Evolutionary conservation across 2,888 invertebrate genomes (phyloP).

Genomic region (Aleiodes testaceus): DNA sequence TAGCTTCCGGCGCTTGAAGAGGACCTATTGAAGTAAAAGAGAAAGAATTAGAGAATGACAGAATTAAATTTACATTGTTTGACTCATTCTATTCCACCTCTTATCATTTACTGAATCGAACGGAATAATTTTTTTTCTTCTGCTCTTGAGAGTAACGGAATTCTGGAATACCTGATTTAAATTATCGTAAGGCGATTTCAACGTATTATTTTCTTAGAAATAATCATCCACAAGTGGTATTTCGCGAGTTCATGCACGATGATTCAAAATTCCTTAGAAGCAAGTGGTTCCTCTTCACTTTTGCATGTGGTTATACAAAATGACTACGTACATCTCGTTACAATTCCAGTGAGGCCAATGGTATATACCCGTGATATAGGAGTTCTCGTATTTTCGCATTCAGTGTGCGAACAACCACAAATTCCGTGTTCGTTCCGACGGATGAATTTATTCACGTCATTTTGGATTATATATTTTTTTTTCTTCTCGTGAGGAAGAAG

Average conservation of each 20-base stretch:
- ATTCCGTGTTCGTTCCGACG: conserved; percentile 33
- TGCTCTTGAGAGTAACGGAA: too few species aligned
- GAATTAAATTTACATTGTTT: too few species aligned
- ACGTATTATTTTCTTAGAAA: too few species aligned
- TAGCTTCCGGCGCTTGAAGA: too few species aligned
- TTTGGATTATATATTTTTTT: conserved; percentile 24
- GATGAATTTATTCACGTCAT: conserved; percentile 49
- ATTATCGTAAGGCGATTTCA: too few species aligned
- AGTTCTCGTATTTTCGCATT: conserved; percentile 39
- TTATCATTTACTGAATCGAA: too few species aligned
- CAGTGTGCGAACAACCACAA: conserved; percentile 36
- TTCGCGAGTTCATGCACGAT: not conserved
- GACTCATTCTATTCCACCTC: too few species aligned
- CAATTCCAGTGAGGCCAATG: conserved; percentile 40
- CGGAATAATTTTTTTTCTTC: too few species aligned
- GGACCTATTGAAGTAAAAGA: too few species aligned
- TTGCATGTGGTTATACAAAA: conserved; percentile 28
- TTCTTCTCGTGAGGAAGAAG: not conserved
- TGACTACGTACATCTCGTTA: conserved; percentile 35
- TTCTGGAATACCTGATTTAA: too few species aligned
- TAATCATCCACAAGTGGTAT: too few species aligned
- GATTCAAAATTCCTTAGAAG: not conserved
- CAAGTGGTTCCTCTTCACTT: conserved; percentile 8
- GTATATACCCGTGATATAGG: conserved; percentile 25
- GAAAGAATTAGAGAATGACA: too few species aligned